Evolutionary conservation across 2,797 vertebrate genomes (phyloP).

Genomic region (Falco columbarius): DNA sequence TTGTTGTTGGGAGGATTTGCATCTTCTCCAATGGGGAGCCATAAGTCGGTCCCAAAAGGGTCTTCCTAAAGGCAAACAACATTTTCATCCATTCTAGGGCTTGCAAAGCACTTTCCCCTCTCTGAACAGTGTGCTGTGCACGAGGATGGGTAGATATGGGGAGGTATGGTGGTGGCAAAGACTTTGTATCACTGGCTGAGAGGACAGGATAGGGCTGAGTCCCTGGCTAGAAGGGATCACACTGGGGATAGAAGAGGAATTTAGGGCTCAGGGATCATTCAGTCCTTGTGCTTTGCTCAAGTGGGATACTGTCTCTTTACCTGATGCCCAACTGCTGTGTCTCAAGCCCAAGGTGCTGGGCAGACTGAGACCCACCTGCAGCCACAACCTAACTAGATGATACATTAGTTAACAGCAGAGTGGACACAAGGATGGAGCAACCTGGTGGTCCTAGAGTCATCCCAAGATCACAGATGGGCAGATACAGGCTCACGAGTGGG

Average conservation of each 20-base stretch:
- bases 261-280: background rate
- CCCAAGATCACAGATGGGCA: background rate
- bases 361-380: background rate
- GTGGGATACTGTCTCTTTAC: background rate
- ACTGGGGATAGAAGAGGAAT: background rate
- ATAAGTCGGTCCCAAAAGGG: constrained; percentile 84
- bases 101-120: background rate
- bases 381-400: background rate
- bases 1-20: constrained; percentile 77
- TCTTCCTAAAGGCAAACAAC: constrained; percentile 82
- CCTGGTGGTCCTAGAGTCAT: background rate
- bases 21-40: constrained; percentile 88
- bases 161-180: background rate
- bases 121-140: background rate
- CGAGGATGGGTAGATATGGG: background rate
- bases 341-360: background rate
- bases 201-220: background rate
- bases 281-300: background rate
- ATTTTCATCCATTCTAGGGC: background rate
- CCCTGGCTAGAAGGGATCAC: background rate
- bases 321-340: background rate
- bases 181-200: background rate
- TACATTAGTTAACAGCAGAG: background rate
- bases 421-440: background rate
- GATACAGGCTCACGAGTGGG: background rate